Evolutionary conservation across 2,888 invertebrate species (phyloP).

Genomic region (Geophilus truncorum): DNA sequence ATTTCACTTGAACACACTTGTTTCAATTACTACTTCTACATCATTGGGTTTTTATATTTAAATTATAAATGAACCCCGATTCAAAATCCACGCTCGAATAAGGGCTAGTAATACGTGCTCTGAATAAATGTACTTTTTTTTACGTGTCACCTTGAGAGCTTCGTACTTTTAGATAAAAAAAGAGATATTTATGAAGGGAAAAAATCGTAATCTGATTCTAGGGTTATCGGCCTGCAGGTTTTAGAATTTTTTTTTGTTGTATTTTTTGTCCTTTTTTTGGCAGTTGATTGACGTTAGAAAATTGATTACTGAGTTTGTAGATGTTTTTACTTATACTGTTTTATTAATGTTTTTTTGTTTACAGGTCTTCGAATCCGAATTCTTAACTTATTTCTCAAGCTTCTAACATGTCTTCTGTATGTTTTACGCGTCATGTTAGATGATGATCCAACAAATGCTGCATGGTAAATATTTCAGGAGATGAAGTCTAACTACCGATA

Average conservation of each 20-base stretch:
- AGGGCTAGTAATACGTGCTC: neutral
- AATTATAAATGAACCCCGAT: neutral
- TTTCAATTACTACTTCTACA: neutral
- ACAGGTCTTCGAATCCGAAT: constrained; percentile 95
- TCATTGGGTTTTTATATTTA: neutral
- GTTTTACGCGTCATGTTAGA: constrained; percentile 88
- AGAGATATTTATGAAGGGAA: neutral
- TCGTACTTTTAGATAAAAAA: neutral
- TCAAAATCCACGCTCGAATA: neutral
- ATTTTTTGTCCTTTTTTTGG: too few relatives aligned
- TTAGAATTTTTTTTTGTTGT: neutral
- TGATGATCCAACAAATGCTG: constrained; percentile 76
- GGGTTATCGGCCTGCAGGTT: neutral
- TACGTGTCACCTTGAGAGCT: neutral
- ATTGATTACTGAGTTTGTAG: neutral
- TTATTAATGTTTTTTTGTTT: constrained; percentile 45
- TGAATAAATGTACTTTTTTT: neutral
- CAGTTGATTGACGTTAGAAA: neutral
- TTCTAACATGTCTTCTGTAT: constrained; percentile 92
- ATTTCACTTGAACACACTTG: neutral
- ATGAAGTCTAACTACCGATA: neutral
- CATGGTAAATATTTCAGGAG: constrained; percentile 65
- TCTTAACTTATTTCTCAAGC: constrained; percentile 94
- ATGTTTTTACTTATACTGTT: too few relatives aligned
- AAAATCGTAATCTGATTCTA: neutral